These are phyloP conservation scores for Subacronicta megacephala DNA, from an alignment of 2,888 invertebrate species.

Conservation along the genomic window DNA sequence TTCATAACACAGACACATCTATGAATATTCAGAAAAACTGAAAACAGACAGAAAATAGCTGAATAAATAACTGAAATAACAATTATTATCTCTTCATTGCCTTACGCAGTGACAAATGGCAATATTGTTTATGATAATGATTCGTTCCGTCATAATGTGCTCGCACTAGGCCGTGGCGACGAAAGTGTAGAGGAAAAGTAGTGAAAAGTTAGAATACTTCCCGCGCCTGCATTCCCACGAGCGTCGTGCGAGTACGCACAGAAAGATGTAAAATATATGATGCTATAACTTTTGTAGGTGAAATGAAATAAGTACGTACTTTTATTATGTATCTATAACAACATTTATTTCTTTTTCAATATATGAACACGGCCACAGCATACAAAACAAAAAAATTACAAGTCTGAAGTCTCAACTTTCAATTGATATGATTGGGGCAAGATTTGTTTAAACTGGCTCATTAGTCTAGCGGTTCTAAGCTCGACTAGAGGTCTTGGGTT, in stretches of 20 bases:
- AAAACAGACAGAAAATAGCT: constrained; percentile 10
- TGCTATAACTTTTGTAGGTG: constrained; percentile 2
- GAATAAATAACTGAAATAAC: constrained; percentile 22
- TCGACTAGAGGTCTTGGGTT: too few relatives aligned
- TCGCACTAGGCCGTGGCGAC: constrained; percentile 52
- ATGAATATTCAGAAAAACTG: constrained; percentile 21
- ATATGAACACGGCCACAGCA: too few relatives aligned
- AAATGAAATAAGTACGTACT: too few relatives aligned
- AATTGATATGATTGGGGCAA: too few relatives aligned
- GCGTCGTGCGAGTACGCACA: constrained; percentile 20
- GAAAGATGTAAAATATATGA: constrained; percentile 15
- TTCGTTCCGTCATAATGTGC: constrained; percentile 40
- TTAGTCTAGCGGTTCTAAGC: too few relatives aligned
- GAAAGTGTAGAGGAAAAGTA: constrained; percentile 78
- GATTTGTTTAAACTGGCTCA: too few relatives aligned
- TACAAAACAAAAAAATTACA: too few relatives aligned
- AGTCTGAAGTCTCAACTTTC: too few relatives aligned
- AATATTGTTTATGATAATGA: constrained; percentile 38
- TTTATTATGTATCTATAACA: too few relatives aligned
- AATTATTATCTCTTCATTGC: constrained; percentile 14
- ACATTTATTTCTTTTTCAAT: too few relatives aligned
- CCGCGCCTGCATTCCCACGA: constrained; percentile 66
- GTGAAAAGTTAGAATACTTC: constrained; percentile 77
- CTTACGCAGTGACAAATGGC: constrained; percentile 29
- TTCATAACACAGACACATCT: too few relatives aligned